Percentiles rank a stretch among this genome's conserved stretches.
Conservation (phyloP, 2,113 vertebrate species). For the Lethenteron camtschaticum region DNA sequence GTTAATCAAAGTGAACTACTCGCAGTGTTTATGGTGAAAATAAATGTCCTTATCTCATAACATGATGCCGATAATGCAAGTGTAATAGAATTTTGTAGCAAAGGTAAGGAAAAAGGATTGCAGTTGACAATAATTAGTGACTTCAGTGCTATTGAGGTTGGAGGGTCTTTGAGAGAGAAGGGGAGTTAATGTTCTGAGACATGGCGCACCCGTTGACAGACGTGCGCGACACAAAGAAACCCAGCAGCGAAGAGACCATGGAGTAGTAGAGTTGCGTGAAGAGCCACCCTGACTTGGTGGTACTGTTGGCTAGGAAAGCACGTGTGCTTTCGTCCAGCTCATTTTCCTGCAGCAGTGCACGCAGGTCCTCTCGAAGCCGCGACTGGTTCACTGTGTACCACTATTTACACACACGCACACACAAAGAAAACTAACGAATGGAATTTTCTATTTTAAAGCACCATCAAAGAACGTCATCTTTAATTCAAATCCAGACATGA, state of each 20-base stretch:
- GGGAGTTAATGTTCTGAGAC: constrained; percentile 7
- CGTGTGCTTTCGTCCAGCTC: constrained; percentile 57
- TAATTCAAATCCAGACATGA: too few species aligned
- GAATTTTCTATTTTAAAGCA: too few species aligned
- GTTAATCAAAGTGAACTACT: neutral
- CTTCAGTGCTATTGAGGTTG: constrained; percentile 8
- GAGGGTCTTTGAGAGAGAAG: neutral
- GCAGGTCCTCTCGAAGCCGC: constrained; percentile 44
- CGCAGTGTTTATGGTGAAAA: neutral
- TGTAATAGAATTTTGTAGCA: constrained; percentile 13
- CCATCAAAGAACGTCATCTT: too few species aligned
- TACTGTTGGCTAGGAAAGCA: constrained; percentile 58
- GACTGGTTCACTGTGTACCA: constrained; percentile 23
- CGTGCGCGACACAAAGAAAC: constrained; percentile 78
- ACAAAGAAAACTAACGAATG: too few species aligned
- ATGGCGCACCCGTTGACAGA: constrained; percentile 80
- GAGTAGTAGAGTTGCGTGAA: constrained; percentile 91
- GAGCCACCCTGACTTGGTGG: constrained; percentile 86
- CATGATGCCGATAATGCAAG: neutral
- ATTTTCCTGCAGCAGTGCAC: constrained; percentile 48
- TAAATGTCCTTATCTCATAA: neutral
- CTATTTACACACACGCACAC: too few species aligned
- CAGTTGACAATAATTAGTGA: neutral
- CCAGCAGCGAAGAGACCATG: constrained; percentile 62
- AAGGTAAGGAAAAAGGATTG: constrained; percentile 13